Evolutionary conservation across 2,113 vertebrate species (phyloP), one percentile per base, ranked within the genome.

Genomic region (Naja naja): DNA sequence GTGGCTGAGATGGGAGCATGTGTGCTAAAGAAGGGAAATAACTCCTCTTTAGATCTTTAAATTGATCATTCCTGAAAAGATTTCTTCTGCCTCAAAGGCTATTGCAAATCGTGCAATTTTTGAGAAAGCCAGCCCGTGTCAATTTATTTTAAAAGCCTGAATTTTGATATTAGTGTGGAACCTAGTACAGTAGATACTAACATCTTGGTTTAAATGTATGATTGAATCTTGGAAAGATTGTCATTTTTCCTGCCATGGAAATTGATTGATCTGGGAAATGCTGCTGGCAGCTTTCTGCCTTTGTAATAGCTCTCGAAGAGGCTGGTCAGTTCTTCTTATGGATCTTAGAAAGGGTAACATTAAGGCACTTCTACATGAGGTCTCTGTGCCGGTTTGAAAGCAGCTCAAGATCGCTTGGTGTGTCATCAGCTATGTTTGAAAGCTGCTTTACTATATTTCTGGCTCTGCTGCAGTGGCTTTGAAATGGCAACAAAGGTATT

Each of bases 1-100:
- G 91, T 0, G 0, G 89, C 88, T 4, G 0, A 25, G 20, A 90
- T 0, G 0, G 1, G 89, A 27, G 49, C 49, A 81, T 34, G n/a
- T 90, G 20, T 52, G 89, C 23, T 56, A 56, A 81, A 22, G 95
- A 8, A 53, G 10, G 16, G 64, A 11, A n/a, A 74, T 22, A 18
- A 0, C 0, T 45, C 2, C 5, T 22, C 0, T 74, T n/a, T 16
- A 90, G 49, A n/a, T 8, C 34, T 58, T 74, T 27, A 4, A 30
- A 16, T 1, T 54, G 22, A 39, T 43, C 4, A 9, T 23, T 1
- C 5, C 20, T 49, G 23, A 30, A 88, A 27, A 2, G 89, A 53
- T 0, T 0, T 25, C 45, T 69, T 69, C 23, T 52, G 47, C 18
- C 56, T 58, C 1, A 22, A 12, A 16, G 5, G 60, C 60, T 23